A percentile compares a stretch with the other conserved stretches of the same genome.
Conservation (phyloP, 1,140 invertebrate genomes). For the Drosophila pectinifera region DNA sequence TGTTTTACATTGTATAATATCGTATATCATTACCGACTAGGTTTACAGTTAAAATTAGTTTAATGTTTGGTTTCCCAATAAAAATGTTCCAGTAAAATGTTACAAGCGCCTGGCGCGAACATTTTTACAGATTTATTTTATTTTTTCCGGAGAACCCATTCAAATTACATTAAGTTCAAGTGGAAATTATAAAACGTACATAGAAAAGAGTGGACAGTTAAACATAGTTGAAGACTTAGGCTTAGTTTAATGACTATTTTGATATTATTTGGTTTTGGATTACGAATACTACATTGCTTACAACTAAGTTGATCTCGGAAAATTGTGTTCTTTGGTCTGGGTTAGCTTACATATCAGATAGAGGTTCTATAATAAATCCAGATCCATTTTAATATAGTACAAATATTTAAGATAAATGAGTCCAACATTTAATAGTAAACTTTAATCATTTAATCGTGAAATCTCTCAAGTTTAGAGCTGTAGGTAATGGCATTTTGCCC, state of each 20-base stretch:
- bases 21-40: conserved; percentile 46
- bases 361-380: not conserved
- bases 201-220: conserved; percentile 31
- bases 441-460: not conserved
- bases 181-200: conserved; percentile 20
- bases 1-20: conserved; percentile 60
- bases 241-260: conserved; percentile 48
- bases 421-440: not conserved
- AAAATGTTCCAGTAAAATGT: conserved; percentile 48
- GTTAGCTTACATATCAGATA: not conserved
- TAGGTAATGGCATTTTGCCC: not conserved
- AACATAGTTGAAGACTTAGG: conserved; percentile 45
- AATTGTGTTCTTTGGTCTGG: conserved; percentile 4
- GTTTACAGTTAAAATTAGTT: conserved; percentile 52
- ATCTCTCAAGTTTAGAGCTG: not conserved
- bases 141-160: conserved; percentile 5
- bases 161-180: conserved; percentile 44
- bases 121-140: conserved; percentile 3
- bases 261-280: conserved; percentile 46
- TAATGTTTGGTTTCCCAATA: conserved; percentile 35
- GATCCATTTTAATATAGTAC: conserved; percentile 5
- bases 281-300: conserved; percentile 32
- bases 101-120: conserved; percentile 47
- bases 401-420: not conserved
- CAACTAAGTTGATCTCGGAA: conserved; percentile 8